Percentiles rank a stretch among this genome's conserved stretches.
Evolutionary conservation across 2,113 vertebrate species (phyloP).

Genomic region (Nothobranchius furzeri): DNA sequence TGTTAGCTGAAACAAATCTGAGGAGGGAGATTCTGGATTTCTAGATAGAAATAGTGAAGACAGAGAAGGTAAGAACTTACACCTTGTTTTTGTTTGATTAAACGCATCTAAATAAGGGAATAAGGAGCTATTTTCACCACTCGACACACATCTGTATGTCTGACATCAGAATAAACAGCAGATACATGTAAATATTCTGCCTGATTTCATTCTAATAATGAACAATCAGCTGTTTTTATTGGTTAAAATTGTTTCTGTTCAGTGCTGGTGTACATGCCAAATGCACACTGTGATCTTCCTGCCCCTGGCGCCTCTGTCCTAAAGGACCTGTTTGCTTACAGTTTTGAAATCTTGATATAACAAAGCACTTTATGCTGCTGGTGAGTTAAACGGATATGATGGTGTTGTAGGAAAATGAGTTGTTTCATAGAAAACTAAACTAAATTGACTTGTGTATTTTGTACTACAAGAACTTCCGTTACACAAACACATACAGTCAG

Average conservation of each 20-base stretch:
- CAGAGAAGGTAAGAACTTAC: constrained; percentile 50
- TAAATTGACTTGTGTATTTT: neutral
- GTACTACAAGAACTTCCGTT: too few relatives aligned
- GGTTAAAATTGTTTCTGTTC: too few relatives aligned
- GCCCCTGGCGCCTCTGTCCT: too few relatives aligned
- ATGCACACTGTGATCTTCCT: too few relatives aligned
- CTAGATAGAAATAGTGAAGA: neutral
- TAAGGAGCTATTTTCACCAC: neutral
- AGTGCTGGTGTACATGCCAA: too few relatives aligned
- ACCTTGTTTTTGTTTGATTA: neutral
- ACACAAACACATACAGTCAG: too few relatives aligned
- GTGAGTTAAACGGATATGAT: neutral
- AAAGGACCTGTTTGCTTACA: neutral
- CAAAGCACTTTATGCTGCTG: neutral
- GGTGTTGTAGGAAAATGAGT: neutral
- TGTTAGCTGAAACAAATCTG: constrained; percentile 1
- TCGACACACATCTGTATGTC: neutral
- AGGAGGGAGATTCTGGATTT: neutral
- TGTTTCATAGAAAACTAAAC: neutral
- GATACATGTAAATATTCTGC: too few relatives aligned
- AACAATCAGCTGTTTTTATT: too few relatives aligned
- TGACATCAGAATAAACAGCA: too few relatives aligned
- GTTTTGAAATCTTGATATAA: neutral
- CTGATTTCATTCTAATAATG: neutral
- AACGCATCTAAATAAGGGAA: neutral